These are phyloP conservation scores for Muscina levida DNA, from an alignment of 2,888 invertebrate species.

Conservation along the genomic window DNA sequence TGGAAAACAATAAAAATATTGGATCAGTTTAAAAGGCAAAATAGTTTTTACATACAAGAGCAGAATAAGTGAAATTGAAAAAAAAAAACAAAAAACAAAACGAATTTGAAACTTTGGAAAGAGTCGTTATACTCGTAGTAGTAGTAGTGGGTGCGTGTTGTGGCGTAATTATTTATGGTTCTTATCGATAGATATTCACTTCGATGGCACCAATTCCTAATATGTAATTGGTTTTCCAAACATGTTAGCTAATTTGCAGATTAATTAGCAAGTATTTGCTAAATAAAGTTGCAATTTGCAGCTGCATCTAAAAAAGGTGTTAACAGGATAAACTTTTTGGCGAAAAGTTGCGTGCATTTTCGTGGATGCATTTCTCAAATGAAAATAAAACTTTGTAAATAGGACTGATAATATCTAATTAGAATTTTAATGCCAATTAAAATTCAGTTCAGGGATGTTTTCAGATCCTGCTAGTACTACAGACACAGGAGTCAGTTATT, in stretches of 20 bases:
- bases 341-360: not conserved
- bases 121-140: too few relatives aligned
- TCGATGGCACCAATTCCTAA: constrained; percentile 28
- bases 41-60: constrained; percentile 18
- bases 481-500: too few relatives aligned
- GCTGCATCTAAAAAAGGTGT: not conserved
- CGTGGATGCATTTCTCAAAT: not conserved
- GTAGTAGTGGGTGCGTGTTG: not conserved
- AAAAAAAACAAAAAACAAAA: constrained; percentile 29
- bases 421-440: too few relatives aligned
- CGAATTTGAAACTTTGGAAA: not conserved
- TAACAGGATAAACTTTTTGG: not conserved
- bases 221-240: constrained; percentile 59
- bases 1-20: constrained; percentile 24
- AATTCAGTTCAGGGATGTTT: too few relatives aligned
- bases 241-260: constrained; percentile 47
- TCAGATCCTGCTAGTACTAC: too few relatives aligned
- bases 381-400: too few relatives aligned
- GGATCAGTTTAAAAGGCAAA: constrained; percentile 15
- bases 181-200: constrained; percentile 37
- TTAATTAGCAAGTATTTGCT: constrained; percentile 36
- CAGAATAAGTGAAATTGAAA: constrained; percentile 23
- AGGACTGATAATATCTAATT: too few relatives aligned
- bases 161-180: not conserved
- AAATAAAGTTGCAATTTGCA: not conserved